Evolutionary conservation across 2,888 invertebrate genomes (phyloP), one percentile per base, ranked within the genome.

Genomic region (Drosophila peninsularis): DNA sequence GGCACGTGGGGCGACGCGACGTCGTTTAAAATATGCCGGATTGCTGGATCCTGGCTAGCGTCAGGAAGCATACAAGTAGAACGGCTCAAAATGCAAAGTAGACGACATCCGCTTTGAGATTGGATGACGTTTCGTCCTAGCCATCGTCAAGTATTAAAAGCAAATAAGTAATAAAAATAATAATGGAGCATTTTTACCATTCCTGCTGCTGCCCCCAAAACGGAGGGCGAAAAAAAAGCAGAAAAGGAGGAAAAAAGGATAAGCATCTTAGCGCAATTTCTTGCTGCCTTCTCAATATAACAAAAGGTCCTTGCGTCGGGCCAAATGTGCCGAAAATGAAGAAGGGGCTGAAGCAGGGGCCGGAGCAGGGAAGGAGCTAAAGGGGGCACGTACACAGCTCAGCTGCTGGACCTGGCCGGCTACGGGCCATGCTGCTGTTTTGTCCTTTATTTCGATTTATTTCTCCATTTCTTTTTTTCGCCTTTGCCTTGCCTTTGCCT

Each of bases 211-310:
- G n/a, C 34, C 34, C 65, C 82, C 68, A 62, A 81, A 47, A 36
- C 60, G 61, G 85, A 82, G 82, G 80, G 80, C 10, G 13, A 21
- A 6, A 37, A 21, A 36, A 24, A 52, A 66, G 44, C 50, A 49
- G 30, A 45, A 53, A 58, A 62, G 36, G 36, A 61, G 32, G 41
- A 73, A 77, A 84, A 86, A 89, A 88, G 86, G 89, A 87, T 87
- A 87, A 87, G 86, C 88, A 88, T 87, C 86, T 87, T 87, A 87
- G 86, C 88, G 88, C 86, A 86, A 86, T 86, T 86, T 86, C 86
- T 89, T 82, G 84, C 77, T 86, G 77, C 87, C 83, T 88, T 84
- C 89, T 85, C 86, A 82, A 80, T 86, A 86, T 89, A 87, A 87
- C 89, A 89, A 89, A 87, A 89, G 89, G 89, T 89, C 88, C 88